Percentiles rank a stretch among this genome's conserved stretches.
These are phyloP conservation scores for Phycodurus eques DNA, from an alignment of 2,113 vertebrate genomes.

Conservation along the genomic window DNA sequence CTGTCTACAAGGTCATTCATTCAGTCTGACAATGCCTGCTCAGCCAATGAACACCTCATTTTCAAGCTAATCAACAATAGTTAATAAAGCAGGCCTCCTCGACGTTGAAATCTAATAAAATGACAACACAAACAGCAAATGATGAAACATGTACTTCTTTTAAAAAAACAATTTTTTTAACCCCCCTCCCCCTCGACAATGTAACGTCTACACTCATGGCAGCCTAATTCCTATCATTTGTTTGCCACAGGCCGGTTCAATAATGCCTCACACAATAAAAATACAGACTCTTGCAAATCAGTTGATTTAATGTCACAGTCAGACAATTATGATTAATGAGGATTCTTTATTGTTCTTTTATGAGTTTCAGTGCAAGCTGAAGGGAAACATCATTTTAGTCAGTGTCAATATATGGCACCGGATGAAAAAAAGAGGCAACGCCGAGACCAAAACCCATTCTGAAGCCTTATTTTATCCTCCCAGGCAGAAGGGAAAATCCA, in stretches of 20 bases:
- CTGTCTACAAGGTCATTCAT: conserved; percentile 70
- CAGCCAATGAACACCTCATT: conserved; percentile 57
- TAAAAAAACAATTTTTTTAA: conserved; percentile 4
- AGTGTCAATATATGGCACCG: conserved; percentile 53
- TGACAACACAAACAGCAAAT: conserved; percentile 18
- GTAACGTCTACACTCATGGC: conserved; percentile 40
- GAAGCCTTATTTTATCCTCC: conserved; percentile 59
- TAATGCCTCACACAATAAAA: conserved; percentile 67
- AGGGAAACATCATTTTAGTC: conserved; percentile 62
- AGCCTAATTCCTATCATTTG: conserved; percentile 57
- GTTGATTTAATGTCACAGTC: conserved; percentile 66
- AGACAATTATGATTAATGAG: conserved; percentile 71
- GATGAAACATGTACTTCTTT: background rate
- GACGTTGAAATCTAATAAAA: conserved; percentile 29
- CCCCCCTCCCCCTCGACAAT: conserved; percentile 1
- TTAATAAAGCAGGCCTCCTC: conserved; percentile 7
- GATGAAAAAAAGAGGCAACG: conserved; percentile 46
- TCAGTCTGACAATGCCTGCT: conserved; percentile 60
- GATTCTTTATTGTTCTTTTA: conserved; percentile 74
- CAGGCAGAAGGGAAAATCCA: conserved; percentile 53
- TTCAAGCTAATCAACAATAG: conserved; percentile 64
- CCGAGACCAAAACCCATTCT: conserved; percentile 58
- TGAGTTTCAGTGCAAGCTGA: conserved; percentile 69
- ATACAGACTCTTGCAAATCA: conserved; percentile 63
- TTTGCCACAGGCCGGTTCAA: conserved; percentile 62